phyloP scores from a whole-genome alignment of 2,888 invertebrate genomes.

The Toxonevra muliebris region DNA sequence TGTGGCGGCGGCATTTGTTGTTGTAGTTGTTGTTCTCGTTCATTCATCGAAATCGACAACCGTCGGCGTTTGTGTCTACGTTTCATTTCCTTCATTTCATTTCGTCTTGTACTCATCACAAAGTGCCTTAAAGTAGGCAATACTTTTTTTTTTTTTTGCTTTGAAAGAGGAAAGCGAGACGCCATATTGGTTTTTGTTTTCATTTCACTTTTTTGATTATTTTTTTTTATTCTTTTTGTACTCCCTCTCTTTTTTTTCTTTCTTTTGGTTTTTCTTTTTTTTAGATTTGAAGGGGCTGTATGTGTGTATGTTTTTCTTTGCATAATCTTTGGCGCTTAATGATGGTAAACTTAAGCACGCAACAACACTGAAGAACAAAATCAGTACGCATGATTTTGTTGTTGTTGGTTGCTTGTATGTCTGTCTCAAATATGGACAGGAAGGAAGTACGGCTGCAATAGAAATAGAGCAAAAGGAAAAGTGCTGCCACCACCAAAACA shows the following conservation, averaged over 20 bases:
- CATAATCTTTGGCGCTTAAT: slow-evolving; percentile 15
- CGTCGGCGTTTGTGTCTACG: too few species aligned
- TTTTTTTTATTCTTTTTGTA: neutral
- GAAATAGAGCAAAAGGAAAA: too few species aligned
- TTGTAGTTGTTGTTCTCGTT: too few species aligned
- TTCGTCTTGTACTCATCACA: too few species aligned
- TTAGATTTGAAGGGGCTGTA: neutral
- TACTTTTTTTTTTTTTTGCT: neutral
- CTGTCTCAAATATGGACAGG: too few species aligned
- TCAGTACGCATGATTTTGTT: neutral
- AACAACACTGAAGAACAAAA: neutral
- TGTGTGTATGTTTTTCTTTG: slow-evolving; percentile 3
- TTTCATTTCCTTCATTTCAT: too few species aligned
- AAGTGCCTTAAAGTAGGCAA: too few species aligned
- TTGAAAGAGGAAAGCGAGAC: neutral
- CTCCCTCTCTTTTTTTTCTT: neutral
- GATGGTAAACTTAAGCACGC: neutral
- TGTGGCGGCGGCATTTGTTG: too few species aligned
- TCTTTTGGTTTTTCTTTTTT: neutral
- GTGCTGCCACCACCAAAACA: too few species aligned
- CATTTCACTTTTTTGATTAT: neutral
- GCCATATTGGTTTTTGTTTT: neutral
- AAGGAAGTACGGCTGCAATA: too few species aligned
- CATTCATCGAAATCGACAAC: too few species aligned
- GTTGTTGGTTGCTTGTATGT: neutral